Percentiles rank a stretch among this genome's conserved stretches.
These are phyloP conservation scores for Cuculus canorus DNA, from an alignment of 2,797 vertebrate species.

Conservation along the genomic window DNA sequence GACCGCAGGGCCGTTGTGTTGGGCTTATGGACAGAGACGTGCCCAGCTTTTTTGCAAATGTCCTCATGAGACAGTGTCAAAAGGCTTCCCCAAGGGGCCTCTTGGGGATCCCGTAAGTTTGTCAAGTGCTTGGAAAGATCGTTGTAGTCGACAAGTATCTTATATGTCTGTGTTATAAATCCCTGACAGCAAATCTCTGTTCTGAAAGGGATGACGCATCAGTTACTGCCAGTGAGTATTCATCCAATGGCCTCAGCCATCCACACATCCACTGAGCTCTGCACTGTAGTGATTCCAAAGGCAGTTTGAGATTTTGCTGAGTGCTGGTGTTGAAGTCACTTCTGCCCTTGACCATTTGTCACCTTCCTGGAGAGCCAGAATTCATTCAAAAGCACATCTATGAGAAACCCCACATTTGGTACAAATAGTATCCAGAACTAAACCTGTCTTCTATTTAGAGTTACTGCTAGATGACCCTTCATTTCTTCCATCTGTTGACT, in stretches of 20 bases:
- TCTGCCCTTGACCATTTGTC: not conserved
- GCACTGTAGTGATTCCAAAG: not conserved
- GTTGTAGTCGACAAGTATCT: not conserved
- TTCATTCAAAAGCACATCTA: not conserved
- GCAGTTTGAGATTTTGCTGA: not conserved
- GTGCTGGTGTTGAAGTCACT: not conserved
- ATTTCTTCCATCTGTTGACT: not conserved
- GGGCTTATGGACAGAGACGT: not conserved
- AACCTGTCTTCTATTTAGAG: not conserved
- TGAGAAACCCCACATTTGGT: not conserved
- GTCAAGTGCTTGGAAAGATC: not conserved
- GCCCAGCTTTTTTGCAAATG: not conserved
- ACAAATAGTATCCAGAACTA: not conserved
- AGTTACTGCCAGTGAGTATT: not conserved
- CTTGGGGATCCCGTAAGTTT: fast-evolving
- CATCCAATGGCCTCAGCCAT: fast-evolving
- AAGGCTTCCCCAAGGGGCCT: not conserved
- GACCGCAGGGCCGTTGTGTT: not conserved
- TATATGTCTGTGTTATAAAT: not conserved
- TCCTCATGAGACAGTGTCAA: not conserved
- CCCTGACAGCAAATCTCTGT: not conserved
- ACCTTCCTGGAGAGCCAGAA: not conserved
- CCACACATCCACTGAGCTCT: fast-evolving
- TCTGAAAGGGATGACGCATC: fast-evolving
- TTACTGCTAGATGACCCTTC: not conserved